A percentile compares a stretch with the other conserved stretches of the same genome.
Conservation (phyloP, 2,113 vertebrate genomes). For the Rhipidura dahli region DNA sequence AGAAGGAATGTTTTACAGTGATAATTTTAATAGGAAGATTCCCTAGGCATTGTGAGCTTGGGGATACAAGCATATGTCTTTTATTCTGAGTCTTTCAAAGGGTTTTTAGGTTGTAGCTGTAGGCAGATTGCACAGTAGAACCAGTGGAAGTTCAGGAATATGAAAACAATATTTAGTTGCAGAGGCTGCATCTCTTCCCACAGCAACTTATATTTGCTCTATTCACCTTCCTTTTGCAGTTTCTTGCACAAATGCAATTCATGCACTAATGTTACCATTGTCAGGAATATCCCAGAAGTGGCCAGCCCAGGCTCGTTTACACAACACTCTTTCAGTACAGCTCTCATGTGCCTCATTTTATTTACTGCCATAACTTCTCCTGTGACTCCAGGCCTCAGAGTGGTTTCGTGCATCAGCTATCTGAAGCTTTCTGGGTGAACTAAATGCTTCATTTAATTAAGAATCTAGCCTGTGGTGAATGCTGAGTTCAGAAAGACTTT, state of each 20-base stretch:
- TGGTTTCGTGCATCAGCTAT: not conserved
- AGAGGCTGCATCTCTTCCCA: not conserved
- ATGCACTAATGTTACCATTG: not conserved
- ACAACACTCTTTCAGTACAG: not conserved
- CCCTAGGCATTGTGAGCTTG: not conserved
- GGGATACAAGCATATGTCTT: not conserved
- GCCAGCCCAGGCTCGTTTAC: not conserved
- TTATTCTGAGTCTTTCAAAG: not conserved
- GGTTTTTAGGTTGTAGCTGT: not conserved
- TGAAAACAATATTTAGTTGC: not conserved
- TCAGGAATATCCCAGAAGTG: not conserved
- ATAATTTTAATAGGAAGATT: not conserved
- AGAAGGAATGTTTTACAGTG: not conserved
- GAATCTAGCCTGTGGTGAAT: not conserved
- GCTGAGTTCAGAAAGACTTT: not conserved
- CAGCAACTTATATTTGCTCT: not conserved
- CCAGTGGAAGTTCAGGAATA: not conserved
- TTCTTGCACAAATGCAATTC: not conserved
- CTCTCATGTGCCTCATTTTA: not conserved
- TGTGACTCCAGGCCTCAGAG: not conserved
- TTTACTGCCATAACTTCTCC: not conserved
- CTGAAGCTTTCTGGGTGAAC: not conserved
- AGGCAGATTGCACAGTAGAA: not conserved
- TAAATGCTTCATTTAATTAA: not conserved
- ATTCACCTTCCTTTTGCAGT: not conserved